Conservation (phyloP, 1,140 invertebrate genomes). For the Formica selysi region DNA sequence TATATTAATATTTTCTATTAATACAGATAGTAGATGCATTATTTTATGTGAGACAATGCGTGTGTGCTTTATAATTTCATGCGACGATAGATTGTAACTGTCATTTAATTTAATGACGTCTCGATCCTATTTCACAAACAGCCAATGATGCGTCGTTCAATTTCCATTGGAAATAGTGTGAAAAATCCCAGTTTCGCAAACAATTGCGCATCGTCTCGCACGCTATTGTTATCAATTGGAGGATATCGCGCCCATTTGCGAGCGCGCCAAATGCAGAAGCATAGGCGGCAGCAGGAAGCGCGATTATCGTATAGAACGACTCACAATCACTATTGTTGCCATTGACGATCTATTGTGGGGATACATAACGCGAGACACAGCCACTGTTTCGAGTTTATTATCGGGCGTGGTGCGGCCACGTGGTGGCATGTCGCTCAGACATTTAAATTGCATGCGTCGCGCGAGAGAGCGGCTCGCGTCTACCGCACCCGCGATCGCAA, state of each 20-base stretch:
- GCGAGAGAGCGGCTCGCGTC: slow-evolving; percentile 1
- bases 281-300: slow-evolving; percentile 35
- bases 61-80: neutral
- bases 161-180: neutral
- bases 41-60: neutral
- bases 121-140: neutral
- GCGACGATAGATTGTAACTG: neutral
- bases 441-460: slow-evolving; percentile 46
- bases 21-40: neutral
- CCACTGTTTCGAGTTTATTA: slow-evolving; percentile 36
- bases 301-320: slow-evolving; percentile 6
- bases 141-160: neutral
- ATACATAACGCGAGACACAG: slow-evolving; percentile 34
- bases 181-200: neutral
- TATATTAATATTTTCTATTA: neutral
- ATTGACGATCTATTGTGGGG: neutral
- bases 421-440: slow-evolving; percentile 28
- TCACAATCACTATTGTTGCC: slow-evolving; percentile 32
- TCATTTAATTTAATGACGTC: neutral
- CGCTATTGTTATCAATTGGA: slow-evolving; percentile 7
- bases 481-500: slow-evolving; percentile 5
- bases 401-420: slow-evolving; percentile 31
- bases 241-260: slow-evolving; percentile 3
- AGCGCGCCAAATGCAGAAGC: neutral
- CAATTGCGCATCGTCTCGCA: neutral